Evolutionary conservation across 2,888 invertebrate genomes (phyloP).

Genomic region (Morpho deidamia): DNA sequence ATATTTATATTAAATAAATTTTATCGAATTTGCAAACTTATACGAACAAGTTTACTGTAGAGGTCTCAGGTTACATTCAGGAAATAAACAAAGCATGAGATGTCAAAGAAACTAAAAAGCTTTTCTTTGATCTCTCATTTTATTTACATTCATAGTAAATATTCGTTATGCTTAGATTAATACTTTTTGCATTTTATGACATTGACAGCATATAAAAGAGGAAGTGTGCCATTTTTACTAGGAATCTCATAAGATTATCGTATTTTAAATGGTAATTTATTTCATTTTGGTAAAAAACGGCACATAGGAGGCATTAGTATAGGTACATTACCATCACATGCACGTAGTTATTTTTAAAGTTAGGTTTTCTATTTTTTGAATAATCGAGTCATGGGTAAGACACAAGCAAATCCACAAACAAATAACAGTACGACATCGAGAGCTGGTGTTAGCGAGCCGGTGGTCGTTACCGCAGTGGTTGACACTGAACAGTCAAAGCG

Average conservation of each 20-base stretch:
- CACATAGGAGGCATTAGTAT: slow-evolving; percentile 30
- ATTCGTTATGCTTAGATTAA: slow-evolving; percentile 21
- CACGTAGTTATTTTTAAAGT: slow-evolving; percentile 20
- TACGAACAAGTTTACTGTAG: neutral
- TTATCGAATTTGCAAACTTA: neutral
- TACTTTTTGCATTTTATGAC: slow-evolving; percentile 31
- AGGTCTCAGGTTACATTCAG: slow-evolving; percentile 19
- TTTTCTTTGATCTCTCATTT: slow-evolving; percentile 31
- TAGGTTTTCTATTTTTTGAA: slow-evolving; percentile 8
- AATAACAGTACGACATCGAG: slow-evolving; percentile 67
- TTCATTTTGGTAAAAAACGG: slow-evolving; percentile 37
- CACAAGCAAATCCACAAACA: slow-evolving; percentile 69
- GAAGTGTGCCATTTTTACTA: slow-evolving; percentile 42
- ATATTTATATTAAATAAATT: neutral
- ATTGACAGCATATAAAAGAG: slow-evolving; percentile 46
- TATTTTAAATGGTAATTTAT: slow-evolving; percentile 2
- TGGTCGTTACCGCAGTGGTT: slow-evolving; percentile 56
- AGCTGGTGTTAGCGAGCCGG: slow-evolving; percentile 63
- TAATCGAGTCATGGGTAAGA: slow-evolving; percentile 39
- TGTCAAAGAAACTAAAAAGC: slow-evolving; percentile 23
- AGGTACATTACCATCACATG: slow-evolving; percentile 29
- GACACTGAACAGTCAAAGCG: slow-evolving; percentile 75
- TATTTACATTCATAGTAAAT: slow-evolving; percentile 18
- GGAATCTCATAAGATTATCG: neutral
- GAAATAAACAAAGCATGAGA: slow-evolving; percentile 24